Base-by-base conservation (phyloP, 2,888 invertebrate genomes). In the Eupithecia pulchellata region DNA sequence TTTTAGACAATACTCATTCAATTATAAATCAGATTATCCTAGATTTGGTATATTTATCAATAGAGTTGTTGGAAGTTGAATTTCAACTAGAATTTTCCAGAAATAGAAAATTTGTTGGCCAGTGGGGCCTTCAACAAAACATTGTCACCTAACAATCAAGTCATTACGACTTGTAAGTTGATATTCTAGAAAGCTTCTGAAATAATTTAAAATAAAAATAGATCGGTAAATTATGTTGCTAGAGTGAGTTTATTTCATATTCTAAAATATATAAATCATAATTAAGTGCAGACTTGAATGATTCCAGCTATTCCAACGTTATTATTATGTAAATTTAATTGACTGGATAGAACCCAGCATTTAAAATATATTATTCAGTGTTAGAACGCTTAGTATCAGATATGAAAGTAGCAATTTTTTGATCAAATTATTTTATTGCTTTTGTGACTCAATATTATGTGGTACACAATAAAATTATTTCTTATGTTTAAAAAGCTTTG, bases 391-490 rank as follows among this genome's bases (percentile, higher is more conserved):
- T 93, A 91, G 88, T 88, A 90, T 88, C 86, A 88, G n/a, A 88
- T 90, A 89, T 90, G 88, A 89, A 88, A 84, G 91, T 91, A 90
- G 92, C 87, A 90, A 69, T 90, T 91, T 91, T 91, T 92, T 92
- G 89, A 91, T 91, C 89, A 91, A 90, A 91, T 89, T 86, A 89
- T 91, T 89, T 91, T 90, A 89, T 89, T 88, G 91, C 92, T 92
- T 91, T 90, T 86, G 89, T 90, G 89, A 91, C 83, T 90, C 88
- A 89, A 88, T 89, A 91, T 87, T 88, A 90, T 87, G 84, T 89
- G 87, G 88, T 89, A 88, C 87, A 90, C 84, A 83, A 86, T 89
- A 84, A 85, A 70, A 89, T 86, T 89, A 88, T 88, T 86, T 87
- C 88, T 89, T 79, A 85, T 87, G 89, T 87, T 86, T 80, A 83